Conservation (phyloP, 2,797 vertebrate genomes). For the Euphonia xanthogaster region DNA sequence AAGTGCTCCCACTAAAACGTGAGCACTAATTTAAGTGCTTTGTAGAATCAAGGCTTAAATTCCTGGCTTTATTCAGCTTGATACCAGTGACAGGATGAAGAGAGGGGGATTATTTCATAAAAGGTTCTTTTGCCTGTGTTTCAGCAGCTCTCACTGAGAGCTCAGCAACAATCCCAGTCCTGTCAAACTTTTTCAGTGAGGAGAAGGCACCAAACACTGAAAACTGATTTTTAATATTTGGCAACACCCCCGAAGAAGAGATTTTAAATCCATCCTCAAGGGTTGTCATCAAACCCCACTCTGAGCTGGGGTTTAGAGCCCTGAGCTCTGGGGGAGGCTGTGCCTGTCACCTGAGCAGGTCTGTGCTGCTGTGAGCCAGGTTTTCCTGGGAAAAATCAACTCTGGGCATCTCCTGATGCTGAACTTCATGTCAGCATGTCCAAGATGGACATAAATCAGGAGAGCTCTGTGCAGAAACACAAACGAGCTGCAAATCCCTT, state of each 20-base stretch:
- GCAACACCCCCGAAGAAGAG: background rate
- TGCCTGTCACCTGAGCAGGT: background rate
- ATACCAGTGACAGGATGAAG: background rate
- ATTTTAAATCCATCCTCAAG: background rate
- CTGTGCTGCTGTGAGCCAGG: background rate
- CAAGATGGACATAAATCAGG: background rate
- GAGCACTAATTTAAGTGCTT: background rate
- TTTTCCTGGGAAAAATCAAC: background rate
- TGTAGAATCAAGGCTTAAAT: slow-evolving; percentile 24
- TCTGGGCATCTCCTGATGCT: background rate
- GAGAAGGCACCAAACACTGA: background rate
- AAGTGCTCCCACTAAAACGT: background rate
- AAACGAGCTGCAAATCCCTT: background rate
- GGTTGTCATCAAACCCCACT: background rate
- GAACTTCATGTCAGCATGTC: background rate
- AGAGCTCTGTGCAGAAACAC: background rate
- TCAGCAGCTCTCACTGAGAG: background rate
- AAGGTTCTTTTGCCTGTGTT: background rate
- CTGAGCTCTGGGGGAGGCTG: background rate
- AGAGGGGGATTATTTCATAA: background rate
- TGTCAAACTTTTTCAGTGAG: background rate
- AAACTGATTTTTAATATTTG: background rate
- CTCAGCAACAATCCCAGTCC: background rate
- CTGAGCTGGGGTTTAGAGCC: background rate
- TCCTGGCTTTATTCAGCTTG: background rate